Base-by-base conservation (phyloP, 2,113 vertebrate genomes). In the Atherinomorus stipes region DNA sequence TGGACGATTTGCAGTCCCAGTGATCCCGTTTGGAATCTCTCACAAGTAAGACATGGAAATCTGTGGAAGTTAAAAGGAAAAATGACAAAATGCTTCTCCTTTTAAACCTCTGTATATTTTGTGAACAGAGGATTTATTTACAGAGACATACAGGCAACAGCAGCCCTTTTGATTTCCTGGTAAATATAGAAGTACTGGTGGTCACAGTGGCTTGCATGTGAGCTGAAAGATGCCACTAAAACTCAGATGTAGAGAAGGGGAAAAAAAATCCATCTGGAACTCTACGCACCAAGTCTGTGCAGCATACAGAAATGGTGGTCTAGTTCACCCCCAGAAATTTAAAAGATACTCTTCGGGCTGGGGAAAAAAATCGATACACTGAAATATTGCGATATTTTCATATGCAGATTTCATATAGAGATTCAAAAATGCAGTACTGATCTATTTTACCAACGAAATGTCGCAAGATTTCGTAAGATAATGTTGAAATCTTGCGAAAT, bases 11-110 rank as follows among this genome's bases (percentile, higher is more conserved):
- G 70, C 71, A 74, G 73, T 84, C 77, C 78, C 58, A 74, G 72
- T 79, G 67, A 83, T 89, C 70, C 73, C 42, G 67, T 83, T 65
- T 56, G 73, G 52, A 76, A 79, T 72, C 19, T 50, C 67, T 90
- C 79, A 87, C 80, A 90, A 74, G 64, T 69, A 75, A 87, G 81
- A 91, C 90, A 92, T 92, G 83, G 84, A 92, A 91, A 86, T 92
- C 93, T 94, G 90, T 62, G 74, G 49, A 54, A 84, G 77, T 68
- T 0, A 74, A 84, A 52, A 9, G 40, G 28, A 78, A 71, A 64
- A 71, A 51, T 69, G 6, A 85, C 22, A 26, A 54, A 74, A 82
- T 44, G 16, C 13, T 34, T 74, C 58, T 28, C 52, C 11, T 28
- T 34, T 69, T 23, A 73, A 78, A 71, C 60, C 8, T 63, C 11